Evolutionary conservation across 2,888 invertebrate genomes (phyloP), one percentile per base, ranked within the genome.

Genomic region (Dryadula phaetusa): DNA sequence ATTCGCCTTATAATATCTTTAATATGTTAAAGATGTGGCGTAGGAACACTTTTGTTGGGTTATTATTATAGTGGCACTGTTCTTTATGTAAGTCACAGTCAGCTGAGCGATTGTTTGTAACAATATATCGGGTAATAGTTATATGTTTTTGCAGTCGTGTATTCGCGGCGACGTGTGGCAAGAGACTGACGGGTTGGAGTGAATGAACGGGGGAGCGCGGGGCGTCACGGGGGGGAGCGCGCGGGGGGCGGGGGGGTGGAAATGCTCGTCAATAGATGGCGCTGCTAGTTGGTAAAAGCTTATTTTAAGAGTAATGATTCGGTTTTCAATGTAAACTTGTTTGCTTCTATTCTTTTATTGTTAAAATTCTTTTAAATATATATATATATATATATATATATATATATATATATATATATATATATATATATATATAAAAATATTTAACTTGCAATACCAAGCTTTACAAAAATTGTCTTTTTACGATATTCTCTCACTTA

Each of bases 91-190:
- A 84, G 83, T 84, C 85, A 88, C 83, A 71, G 83, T 87, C 90
- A 92, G 90, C 91, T 91, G 92, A 83, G 87, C 84, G 87, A 82
- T 81, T 87, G 87, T 89, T 88, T 85, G 79, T 82, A 88, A 89
- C 88, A 71, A 90, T 90, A 80, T 83, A 86, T 81, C 87, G 85
- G n/a, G 77, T 78, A 81, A 82, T 83, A 81, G 79, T 79, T 80
- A 79, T 70, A 37, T 34, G 68, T 63, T 34, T 65, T 32, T 6
- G 14, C 12, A 77, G 73, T 70, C 86, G 79, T 79, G 64, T 70
- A 2, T 1, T 54, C 72, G 0, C 71, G 70, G 69, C 82, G 75
- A 75, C 83, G 81, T 79, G 80, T 85, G 80, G 85, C 85, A 85
- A 84, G 82, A 67, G 70, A 74, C 61, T 58, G 77, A 76, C 74